Conservation (phyloP, 2,888 invertebrate genomes). For the Callosobruchus maculatus region DNA sequence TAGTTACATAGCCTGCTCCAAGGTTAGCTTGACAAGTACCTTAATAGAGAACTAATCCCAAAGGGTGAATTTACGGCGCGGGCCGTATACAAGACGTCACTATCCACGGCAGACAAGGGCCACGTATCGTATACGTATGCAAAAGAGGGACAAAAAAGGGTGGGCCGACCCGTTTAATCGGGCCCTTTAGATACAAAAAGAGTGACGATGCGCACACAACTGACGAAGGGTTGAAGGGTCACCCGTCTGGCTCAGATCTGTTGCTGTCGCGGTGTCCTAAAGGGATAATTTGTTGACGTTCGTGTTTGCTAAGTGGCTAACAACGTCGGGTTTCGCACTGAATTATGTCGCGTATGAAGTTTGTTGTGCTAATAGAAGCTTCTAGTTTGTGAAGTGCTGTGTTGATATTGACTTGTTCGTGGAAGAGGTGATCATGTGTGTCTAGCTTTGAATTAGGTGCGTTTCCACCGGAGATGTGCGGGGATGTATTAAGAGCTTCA, state of each 20-base stretch:
- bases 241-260: neutral
- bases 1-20: too few species aligned
- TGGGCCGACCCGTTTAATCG: neutral
- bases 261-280: neutral
- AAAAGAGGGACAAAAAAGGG: neutral
- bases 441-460: too few species aligned
- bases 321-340: neutral
- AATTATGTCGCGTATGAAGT: neutral
- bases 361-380: neutral
- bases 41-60: too few species aligned
- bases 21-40: too few species aligned
- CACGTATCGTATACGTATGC: too few species aligned
- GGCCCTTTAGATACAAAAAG: neutral
- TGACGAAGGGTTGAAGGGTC: neutral
- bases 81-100: too few species aligned
- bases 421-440: too few species aligned
- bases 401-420: too few species aligned
- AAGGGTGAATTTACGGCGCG: neutral
- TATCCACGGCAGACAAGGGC: neutral
- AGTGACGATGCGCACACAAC: neutral
- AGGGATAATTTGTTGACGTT: neutral
- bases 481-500: too few species aligned
- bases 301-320: neutral
- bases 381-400: too few species aligned
- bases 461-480: too few species aligned